A percentile compares a stretch with the other conserved stretches of the same genome.
phyloP scores from a whole-genome alignment of 2,797 vertebrate genomes.

The Sebastes taczanowskii region DNA sequence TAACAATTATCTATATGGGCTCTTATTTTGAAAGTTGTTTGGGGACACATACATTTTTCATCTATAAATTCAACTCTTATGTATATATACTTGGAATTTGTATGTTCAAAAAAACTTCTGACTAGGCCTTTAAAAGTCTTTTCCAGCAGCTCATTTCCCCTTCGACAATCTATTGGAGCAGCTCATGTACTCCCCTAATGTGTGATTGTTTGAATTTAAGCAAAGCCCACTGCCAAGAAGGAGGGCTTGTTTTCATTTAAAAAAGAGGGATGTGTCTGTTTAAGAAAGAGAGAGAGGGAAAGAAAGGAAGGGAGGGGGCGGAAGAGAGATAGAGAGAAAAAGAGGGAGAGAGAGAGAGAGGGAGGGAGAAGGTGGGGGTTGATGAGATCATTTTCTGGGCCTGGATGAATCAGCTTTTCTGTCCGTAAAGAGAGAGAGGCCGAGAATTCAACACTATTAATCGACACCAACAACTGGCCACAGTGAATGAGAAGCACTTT shows the following conservation, averaged over 20 bases:
- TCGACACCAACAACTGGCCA: conserved; percentile 35
- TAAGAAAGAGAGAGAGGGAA: conserved; percentile 53
- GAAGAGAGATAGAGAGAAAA: conserved; percentile 27
- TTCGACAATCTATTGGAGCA: background rate
- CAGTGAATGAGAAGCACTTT: conserved; percentile 25
- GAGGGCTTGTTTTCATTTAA: conserved; percentile 82
- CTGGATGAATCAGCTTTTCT: conserved; percentile 84
- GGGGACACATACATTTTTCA: background rate
- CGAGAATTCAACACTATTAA: conserved; percentile 28
- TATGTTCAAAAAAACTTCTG: background rate
- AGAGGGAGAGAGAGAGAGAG: background rate
- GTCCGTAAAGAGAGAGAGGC: conserved; percentile 15
- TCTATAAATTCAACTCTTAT: background rate
- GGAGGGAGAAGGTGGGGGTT: conserved; percentile 29
- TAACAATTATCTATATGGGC: rapidly evolving
- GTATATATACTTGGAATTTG: background rate
- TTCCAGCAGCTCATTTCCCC: background rate
- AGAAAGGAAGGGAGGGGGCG: conserved; percentile 18
- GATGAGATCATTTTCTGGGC: conserved; percentile 82
- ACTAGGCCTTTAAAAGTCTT: background rate
- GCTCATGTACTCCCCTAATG: background rate
- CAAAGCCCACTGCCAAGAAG: conserved; percentile 38
- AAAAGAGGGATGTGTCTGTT: conserved; percentile 72
- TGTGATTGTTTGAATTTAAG: conserved; percentile 63
- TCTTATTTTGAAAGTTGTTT: background rate